Base-by-base conservation (phyloP, 1,140 invertebrate genomes). In the Apis dorsata region DNA sequence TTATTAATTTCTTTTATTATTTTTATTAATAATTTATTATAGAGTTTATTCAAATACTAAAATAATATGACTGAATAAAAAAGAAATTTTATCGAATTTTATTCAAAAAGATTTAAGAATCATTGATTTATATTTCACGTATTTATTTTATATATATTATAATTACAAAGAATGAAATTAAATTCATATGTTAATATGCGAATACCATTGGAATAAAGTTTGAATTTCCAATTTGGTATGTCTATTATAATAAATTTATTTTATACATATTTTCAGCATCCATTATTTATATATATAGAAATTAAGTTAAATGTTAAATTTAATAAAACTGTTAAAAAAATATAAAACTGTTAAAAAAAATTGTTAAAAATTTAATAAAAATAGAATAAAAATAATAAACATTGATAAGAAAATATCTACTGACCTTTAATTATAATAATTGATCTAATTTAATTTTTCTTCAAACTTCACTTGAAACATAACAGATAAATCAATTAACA, bases 121-220 rank as follows among this genome's bases (percentile, higher is more conserved):
- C 78, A 13, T 49, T 73, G 59, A 15, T 8, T 53, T 13, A 70
- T 34, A 28, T 55, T 28, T 13, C 51, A n/a, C 24, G 19, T 17
- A 24, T 28, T 53, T 28, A 65, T 28, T 84, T 17, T 70, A 80
- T 74, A 51, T 66, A 55, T 78, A 65, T 68, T 73, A 44, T 69
- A 60, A 60, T 21, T 51, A 51, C 10, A 10, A 79, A 59, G 44
- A 63, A 78, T n/a, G 60, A 79, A 65, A 83, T 34, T 60, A 55
- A 73, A 62, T 74, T 80, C 34, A 81, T 69, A 65, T 86, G 79
- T 78, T 44, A 74, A 84, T 85, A 89, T 87, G 83, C 63, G 69
- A 81, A 66, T 88, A 89, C 79, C 81, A 24, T 24, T 24, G 24
- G 24, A 24, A 24, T 24, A 24, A 63, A 15, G 60, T 57, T 44